Percentiles rank a stretch among this genome's conserved stretches.
phyloP scores from a whole-genome alignment of 2,888 invertebrate genomes.

The Tromatobia lineatoria region DNA sequence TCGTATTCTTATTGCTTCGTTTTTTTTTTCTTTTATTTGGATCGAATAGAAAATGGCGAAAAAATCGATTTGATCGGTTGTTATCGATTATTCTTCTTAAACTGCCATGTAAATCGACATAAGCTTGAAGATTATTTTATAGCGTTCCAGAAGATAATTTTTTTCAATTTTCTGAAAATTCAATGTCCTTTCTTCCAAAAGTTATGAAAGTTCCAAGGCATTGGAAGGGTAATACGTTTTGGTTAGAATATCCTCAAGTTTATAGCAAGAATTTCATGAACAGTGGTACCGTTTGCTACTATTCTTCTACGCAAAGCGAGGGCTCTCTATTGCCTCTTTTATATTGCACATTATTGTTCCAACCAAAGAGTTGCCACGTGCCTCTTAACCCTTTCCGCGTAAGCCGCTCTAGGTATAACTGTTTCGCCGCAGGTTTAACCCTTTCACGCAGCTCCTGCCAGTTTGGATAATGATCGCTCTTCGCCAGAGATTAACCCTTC shows the following conservation, averaged over 20 bases:
- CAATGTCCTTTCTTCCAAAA: too few species aligned
- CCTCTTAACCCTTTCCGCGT: conserved; percentile 73
- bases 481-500: conserved; percentile 70
- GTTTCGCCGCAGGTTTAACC: conserved; percentile 70
- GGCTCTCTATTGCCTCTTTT: conserved; percentile 67
- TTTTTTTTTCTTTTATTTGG: too few species aligned
- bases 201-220: too few species aligned
- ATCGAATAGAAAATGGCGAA: too few species aligned
- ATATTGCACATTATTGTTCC: conserved; percentile 74
- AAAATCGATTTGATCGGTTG: too few species aligned
- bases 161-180: too few species aligned
- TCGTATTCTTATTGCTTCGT: too few species aligned
- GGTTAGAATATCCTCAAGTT: not conserved
- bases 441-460: conserved; percentile 69
- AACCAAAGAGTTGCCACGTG: conserved; percentile 67
- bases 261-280: not conserved
- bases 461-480: conserved; percentile 71
- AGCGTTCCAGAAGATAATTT: too few species aligned
- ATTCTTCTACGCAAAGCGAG: conserved; percentile 18
- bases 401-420: conserved; percentile 60
- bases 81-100: too few species aligned
- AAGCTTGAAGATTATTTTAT: too few species aligned
- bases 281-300: not conserved
- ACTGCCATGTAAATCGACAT: too few species aligned
- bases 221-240: too few species aligned